Base-by-base conservation (phyloP, 1,140 invertebrate species). In the Hydropsyche tenuis region DNA sequence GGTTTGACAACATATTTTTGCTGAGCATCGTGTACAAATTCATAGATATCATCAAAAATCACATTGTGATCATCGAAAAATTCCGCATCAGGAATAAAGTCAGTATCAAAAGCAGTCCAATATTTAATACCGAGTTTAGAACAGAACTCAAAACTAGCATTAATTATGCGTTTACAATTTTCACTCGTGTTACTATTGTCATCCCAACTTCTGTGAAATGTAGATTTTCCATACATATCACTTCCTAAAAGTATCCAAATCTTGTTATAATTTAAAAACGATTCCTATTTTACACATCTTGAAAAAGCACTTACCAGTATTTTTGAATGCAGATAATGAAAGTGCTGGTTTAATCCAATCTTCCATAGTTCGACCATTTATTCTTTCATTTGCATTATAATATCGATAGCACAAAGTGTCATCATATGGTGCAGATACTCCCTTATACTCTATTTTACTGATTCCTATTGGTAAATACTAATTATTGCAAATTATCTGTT, bases 271-370 rank as follows among this genome's bases (percentile, higher is more conserved):
- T 9, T 69, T 16, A 16, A 69, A 48, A n/a, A 69, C 6, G 27
- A n/a, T n/a, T n/a, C n/a, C n/a, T n/a, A n/a, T n/a, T 20, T 56
- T 20, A 12, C 9, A 56, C n/a, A n/a, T n/a, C n/a, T 22, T 62
- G 11, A 22, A 66, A 66, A 5, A n/a, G 18, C 1, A 45, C 20
- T 66, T 69, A 83, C 83, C 83, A 78, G 79, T 79, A 46, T 70
- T 78, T 73, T 78, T 80, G 48, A 84, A 84, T 5, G 84, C 81
- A 0, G 82, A 81, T 23, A 84, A 75, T 0, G 83, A 82, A 0
- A 90, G 83, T 42, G 88, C 88, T 75, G 86, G 89, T 56, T 89
- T 82, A n/a, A 90, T 82, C 89, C 89, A 90, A 14, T 91, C 89
- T 77, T 90, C 88, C 88, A 91, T 90, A 2, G 85, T 82, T 0